phyloP scores from a whole-genome alignment of 2,888 invertebrate species.

The Hipparchia semele region DNA sequence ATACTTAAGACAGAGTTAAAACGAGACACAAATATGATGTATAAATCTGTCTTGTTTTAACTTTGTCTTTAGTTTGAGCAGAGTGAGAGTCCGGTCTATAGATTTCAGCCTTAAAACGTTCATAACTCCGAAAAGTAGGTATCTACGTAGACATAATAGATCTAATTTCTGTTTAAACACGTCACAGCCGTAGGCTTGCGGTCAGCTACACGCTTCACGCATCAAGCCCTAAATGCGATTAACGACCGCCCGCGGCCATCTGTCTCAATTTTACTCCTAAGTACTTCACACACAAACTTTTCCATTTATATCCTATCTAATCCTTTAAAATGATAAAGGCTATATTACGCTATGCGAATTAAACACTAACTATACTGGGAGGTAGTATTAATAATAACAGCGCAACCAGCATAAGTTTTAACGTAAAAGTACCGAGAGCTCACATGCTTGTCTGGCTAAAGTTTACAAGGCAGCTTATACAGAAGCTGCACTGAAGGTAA shows the following conservation, averaged over 20 bases:
- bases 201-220: conserved; percentile 46
- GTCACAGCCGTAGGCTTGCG: conserved; percentile 40
- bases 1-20: too few relatives aligned
- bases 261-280: conserved; percentile 27
- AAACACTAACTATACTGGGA: background rate
- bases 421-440: conserved; percentile 12
- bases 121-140: too few relatives aligned
- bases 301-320: conserved; percentile 8
- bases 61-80: too few relatives aligned
- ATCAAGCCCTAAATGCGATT: conserved; percentile 48
- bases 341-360: background rate
- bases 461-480: conserved; percentile 22
- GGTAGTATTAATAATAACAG: conserved; percentile 17
- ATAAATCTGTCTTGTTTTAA: too few relatives aligned
- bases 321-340: background rate
- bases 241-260: conserved; percentile 42
- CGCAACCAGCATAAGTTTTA: conserved; percentile 13
- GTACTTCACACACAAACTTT: conserved; percentile 22
- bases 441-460: conserved; percentile 23
- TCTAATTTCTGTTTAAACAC: conserved; percentile 36
- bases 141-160: background rate
- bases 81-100: too few relatives aligned
- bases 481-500: conserved; percentile 36
- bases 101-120: too few relatives aligned
- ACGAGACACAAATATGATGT: too few relatives aligned